Percentiles rank a stretch among this genome's conserved stretches.
Evolutionary conservation across 2,888 invertebrate species (phyloP).

Genomic region (Desoria tigrina): DNA sequence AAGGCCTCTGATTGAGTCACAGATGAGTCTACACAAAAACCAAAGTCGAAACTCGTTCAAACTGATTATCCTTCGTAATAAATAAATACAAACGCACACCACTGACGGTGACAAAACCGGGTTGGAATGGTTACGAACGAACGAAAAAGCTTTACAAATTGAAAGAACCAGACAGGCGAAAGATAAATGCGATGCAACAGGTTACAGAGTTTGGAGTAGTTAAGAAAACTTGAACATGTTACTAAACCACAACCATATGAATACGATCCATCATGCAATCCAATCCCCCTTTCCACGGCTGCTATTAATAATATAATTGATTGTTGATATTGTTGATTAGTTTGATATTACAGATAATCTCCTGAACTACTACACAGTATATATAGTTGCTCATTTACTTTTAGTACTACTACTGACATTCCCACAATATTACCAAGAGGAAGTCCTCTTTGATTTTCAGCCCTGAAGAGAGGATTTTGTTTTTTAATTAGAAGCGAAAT

Average conservation of each 20-base stretch:
- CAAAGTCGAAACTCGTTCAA: constrained; percentile 6
- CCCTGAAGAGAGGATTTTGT: constrained; percentile 7
- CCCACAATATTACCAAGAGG: constrained; percentile 6
- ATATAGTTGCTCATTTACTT: background rate
- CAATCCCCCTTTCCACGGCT: background rate
- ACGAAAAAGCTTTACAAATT: constrained; percentile 1
- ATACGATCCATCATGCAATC: constrained; percentile 5
- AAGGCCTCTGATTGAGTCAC: constrained; percentile 43
- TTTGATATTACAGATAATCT: constrained; percentile 11
- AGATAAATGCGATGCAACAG: constrained; percentile 1
- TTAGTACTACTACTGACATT: constrained; percentile 2
- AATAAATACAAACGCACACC: background rate
- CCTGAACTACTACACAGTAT: background rate
- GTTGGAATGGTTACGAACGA: constrained; percentile 5
- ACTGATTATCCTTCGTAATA: constrained; percentile 2
- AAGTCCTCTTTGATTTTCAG: constrained; percentile 1
- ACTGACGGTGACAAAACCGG: background rate
- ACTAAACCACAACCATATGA: background rate
- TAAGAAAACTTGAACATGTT: too few relatives aligned
- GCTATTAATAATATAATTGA: constrained; percentile 1
- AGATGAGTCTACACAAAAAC: constrained; percentile 43
- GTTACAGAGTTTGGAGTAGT: background rate
- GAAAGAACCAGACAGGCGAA: background rate
- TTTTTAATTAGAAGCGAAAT: constrained; percentile 2
- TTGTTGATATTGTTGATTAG: constrained; percentile 12